These are phyloP conservation scores for Erannis defoliaria DNA, from an alignment of 2,888 invertebrate species.

Conservation along the genomic window DNA sequence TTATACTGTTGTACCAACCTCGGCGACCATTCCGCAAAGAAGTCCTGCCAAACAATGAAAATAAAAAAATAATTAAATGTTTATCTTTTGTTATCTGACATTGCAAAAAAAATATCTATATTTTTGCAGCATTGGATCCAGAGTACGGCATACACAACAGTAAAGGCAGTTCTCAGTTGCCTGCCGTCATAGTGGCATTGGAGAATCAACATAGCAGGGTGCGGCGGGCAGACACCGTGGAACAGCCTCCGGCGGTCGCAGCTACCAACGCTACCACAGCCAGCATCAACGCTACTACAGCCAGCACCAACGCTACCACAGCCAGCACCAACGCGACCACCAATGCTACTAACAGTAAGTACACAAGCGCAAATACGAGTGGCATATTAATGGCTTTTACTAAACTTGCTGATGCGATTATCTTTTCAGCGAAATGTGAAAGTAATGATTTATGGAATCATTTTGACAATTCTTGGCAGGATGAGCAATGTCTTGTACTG, in stretches of 20 bases:
- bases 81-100: no score
- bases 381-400: background rate
- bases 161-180: conserved; percentile 35
- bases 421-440: background rate
- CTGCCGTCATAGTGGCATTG: conserved; percentile 46
- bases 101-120: no score
- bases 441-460: no score
- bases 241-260: background rate
- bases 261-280: background rate
- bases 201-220: conserved; percentile 42
- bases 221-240: conserved; percentile 20
- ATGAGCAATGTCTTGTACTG: no score
- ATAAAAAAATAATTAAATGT: no score
- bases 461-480: no score
- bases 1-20: no score
- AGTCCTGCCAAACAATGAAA: no score
- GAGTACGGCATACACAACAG: conserved; percentile 50
- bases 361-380: background rate
- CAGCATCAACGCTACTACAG: background rate
- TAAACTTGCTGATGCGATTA: background rate
- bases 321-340: background rate
- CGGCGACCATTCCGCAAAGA: no score
- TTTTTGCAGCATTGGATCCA: conserved; percentile 49
- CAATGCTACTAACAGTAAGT: conserved; percentile 51
- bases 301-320: background rate